Evolutionary conservation across 2,888 invertebrate genomes (phyloP).

Genomic region (Petrophora chlorosata): DNA sequence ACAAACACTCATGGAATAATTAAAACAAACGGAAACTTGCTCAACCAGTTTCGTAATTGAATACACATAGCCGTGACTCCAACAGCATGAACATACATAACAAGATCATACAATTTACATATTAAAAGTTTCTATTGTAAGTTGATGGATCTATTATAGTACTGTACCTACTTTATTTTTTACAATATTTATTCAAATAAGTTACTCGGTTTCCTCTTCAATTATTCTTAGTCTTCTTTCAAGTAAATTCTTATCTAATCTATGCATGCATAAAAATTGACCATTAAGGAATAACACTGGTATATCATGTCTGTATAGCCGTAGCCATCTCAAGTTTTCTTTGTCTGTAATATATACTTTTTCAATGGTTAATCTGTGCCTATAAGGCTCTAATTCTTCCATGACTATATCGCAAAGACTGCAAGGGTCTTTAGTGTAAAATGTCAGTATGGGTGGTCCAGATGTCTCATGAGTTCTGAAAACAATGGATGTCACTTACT

Average conservation of each 20-base stretch:
- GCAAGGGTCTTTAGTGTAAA: conserved; percentile 93
- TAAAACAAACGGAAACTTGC: too few relatives aligned
- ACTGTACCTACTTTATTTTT: background rate
- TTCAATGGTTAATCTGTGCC: conserved; percentile 85
- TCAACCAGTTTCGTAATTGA: too few relatives aligned
- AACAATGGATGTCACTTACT: conserved; percentile 43
- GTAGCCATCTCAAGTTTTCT: conserved; percentile 88
- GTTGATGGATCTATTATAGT: background rate
- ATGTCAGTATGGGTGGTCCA: conserved; percentile 86
- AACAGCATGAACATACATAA: too few relatives aligned
- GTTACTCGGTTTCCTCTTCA: conserved; percentile 48
- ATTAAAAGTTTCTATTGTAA: background rate
- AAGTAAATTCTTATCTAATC: conserved; percentile 84
- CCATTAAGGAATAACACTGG: conserved; percentile 94
- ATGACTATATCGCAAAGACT: conserved; percentile 92
- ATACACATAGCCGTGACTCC: too few relatives aligned
- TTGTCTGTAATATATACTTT: conserved; percentile 90
- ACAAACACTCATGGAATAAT: too few relatives aligned
- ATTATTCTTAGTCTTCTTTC: conserved; percentile 75
- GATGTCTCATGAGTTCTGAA: conserved; percentile 71
- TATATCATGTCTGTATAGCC: conserved; percentile 92
- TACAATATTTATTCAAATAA: too few relatives aligned
- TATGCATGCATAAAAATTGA: conserved; percentile 91
- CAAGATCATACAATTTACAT: background rate
- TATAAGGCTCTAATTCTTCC: conserved; percentile 84